Evolutionary conservation across 2,797 vertebrate species (phyloP).

Genomic region (Smutsia temminckii): DNA sequence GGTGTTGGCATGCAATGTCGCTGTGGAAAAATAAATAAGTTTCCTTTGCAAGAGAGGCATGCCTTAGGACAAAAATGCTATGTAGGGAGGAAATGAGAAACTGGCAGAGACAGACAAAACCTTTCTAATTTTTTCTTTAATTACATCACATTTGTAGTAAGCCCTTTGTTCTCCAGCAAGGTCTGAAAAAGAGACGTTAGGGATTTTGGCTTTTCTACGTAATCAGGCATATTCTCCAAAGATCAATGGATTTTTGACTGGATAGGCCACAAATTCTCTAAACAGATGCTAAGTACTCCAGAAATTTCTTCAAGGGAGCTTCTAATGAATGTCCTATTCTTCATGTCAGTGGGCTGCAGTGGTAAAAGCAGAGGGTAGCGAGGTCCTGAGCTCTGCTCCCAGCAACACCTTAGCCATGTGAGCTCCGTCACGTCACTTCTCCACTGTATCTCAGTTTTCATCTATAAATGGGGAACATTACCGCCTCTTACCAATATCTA

Average conservation of each 20-base stretch:
- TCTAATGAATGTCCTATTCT: neutral
- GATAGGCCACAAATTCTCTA: neutral
- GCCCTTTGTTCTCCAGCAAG: neutral
- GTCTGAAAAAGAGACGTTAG: neutral
- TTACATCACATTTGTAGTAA: constrained; percentile 1
- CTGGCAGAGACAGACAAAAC: neutral
- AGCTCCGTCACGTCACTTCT: neutral
- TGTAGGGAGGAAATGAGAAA: constrained; percentile 39
- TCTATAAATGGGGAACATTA: neutral
- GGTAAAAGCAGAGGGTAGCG: neutral
- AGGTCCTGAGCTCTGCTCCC: neutral
- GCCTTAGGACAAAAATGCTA: neutral
- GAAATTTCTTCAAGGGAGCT: neutral
- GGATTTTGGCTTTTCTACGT: neutral
- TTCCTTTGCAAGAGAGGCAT: neutral
- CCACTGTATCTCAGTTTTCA: neutral
- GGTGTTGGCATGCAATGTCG: neutral
- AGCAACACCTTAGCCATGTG: too few species aligned
- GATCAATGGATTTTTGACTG: neutral
- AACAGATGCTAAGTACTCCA: neutral
- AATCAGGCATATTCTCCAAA: neutral
- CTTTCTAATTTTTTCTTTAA: neutral
- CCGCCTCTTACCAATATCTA: neutral
- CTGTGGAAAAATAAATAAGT: neutral
- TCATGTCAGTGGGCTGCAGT: neutral